Conservation (phyloP, 2,888 invertebrate genomes). For the Fragum fragum region DNA sequence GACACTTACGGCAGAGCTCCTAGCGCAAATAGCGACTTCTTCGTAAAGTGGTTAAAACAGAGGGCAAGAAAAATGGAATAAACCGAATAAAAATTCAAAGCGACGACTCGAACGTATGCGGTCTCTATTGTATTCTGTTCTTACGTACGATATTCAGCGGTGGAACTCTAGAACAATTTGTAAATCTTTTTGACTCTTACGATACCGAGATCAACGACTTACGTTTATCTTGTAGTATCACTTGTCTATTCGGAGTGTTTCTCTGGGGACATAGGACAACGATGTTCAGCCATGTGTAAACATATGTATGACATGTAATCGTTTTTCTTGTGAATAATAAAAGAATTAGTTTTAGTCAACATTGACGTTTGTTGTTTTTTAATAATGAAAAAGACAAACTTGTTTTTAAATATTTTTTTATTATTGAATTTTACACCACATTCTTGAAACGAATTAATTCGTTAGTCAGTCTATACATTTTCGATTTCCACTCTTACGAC, state of each 20-base stretch:
- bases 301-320: background rate
- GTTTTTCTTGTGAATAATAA: background rate
- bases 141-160: constrained; percentile 11
- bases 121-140: constrained; percentile 39
- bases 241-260: constrained; percentile 29
- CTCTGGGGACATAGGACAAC: constrained; percentile 23
- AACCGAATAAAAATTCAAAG: constrained; percentile 21
- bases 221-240: background rate
- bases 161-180: constrained; percentile 13
- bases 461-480: constrained; percentile 18
- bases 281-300: constrained; percentile 29
- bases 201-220: constrained; percentile 23
- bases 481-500: constrained; percentile 18
- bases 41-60: constrained; percentile 21
- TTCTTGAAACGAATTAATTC: constrained; percentile 19
- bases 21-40: constrained; percentile 28
- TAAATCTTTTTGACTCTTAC: constrained; percentile 8
- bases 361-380: background rate
- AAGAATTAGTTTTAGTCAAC: too few species aligned
- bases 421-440: background rate
- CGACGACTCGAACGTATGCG: constrained; percentile 32
- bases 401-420: background rate
- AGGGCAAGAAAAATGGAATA: background rate
- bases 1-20: constrained; percentile 41
- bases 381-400: background rate